These are phyloP conservation scores for Pelecanus crispus DNA, from an alignment of 2,113 vertebrate genomes.

Conservation along the genomic window DNA sequence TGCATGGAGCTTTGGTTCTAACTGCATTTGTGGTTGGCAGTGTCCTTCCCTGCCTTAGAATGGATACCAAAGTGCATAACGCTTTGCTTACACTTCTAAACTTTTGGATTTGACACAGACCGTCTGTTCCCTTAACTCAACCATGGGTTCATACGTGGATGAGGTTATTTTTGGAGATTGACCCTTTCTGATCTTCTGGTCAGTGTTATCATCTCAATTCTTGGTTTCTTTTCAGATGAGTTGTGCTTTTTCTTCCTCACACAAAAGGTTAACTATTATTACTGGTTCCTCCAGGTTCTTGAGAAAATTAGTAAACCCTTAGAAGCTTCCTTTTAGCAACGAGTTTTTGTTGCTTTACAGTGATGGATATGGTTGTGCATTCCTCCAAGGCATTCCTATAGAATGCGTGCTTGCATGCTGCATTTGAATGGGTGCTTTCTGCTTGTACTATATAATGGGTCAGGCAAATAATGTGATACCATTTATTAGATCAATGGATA, in stretches of 20 bases:
- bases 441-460: neutral
- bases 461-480: neutral
- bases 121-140: neutral
- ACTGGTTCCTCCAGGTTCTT: neutral
- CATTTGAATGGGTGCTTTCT: neutral
- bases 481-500: conserved; percentile 11
- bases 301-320: neutral
- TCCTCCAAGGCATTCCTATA: neutral
- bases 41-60: neutral
- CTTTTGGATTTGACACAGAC: neutral
- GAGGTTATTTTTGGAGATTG: neutral
- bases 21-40: neutral
- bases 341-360: neutral
- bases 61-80: neutral
- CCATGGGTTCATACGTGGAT: rapidly evolving
- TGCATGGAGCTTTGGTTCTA: neutral
- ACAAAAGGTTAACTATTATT: neutral
- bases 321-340: neutral
- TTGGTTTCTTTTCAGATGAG: neutral
- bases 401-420: neutral
- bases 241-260: neutral
- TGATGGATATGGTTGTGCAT: neutral
- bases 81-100: neutral
- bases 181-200: neutral
- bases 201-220: neutral